These are phyloP conservation scores for Dione juno DNA, from an alignment of 2,888 invertebrate species.

Conservation along the genomic window DNA sequence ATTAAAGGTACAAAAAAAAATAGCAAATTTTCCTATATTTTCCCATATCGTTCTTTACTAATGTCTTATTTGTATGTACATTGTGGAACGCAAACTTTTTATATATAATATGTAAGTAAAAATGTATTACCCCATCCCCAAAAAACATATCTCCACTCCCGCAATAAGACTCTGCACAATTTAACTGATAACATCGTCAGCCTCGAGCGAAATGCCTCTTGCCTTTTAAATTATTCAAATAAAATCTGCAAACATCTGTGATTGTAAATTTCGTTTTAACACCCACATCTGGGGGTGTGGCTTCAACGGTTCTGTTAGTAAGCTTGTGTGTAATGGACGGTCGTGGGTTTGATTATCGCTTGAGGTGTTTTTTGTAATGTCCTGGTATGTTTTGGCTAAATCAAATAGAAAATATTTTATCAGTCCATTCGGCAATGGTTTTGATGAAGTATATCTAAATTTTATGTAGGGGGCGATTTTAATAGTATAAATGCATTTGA, in stretches of 20 bases:
- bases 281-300: conserved; percentile 17
- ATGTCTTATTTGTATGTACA: not conserved
- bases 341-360: conserved; percentile 3
- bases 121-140: conserved; percentile 48
- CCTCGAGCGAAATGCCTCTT: conserved; percentile 62
- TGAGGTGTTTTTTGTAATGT: not conserved
- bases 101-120: not conserved
- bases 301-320: conserved; percentile 5
- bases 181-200: conserved; percentile 69
- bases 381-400: no score
- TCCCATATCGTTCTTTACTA: not conserved
- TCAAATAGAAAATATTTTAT: no score
- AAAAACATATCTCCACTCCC: conserved; percentile 43
- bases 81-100: not conserved
- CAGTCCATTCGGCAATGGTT: no score
- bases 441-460: no score
- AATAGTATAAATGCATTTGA: no score
- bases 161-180: conserved; percentile 65
- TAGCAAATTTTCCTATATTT: not conserved
- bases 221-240: conserved; percentile 73
- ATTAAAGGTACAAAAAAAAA: not conserved
- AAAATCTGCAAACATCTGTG: conserved; percentile 71
- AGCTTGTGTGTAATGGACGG: not conserved
- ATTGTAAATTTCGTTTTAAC: conserved; percentile 67
- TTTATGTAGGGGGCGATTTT: no score